These are phyloP conservation scores for Echiichthys vipera DNA, from an alignment of 2,797 vertebrate species.

Conservation along the genomic window DNA sequence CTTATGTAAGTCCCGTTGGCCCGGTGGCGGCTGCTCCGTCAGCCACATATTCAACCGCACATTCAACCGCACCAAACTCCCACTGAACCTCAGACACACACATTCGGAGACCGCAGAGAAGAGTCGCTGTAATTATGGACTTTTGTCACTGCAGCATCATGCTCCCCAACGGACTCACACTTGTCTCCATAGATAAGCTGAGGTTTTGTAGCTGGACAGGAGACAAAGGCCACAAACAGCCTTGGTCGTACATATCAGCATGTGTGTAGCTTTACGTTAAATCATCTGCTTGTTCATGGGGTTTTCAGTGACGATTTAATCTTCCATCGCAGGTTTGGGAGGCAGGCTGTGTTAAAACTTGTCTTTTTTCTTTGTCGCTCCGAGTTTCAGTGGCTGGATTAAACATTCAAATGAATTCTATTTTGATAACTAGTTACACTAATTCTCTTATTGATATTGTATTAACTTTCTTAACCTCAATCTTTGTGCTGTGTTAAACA, in stretches of 20 bases:
- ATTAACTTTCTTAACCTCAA: no score
- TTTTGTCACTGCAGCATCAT: conserved; percentile 30
- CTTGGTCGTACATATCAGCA: background rate
- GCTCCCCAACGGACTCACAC: background rate
- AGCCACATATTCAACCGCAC: conserved; percentile 22
- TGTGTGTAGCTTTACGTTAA: background rate
- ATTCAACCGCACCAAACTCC: conserved; percentile 23
- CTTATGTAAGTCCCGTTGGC: conserved; percentile 57
- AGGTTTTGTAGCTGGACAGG: conserved; percentile 23
- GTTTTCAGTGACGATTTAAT: background rate
- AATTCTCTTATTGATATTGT: no score
- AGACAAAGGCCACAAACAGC: conserved; percentile 34
- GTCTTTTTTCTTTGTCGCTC: background rate
- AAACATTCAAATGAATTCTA: no score
- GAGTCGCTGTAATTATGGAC: conserved; percentile 35
- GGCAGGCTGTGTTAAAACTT: background rate
- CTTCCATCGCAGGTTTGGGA: background rate
- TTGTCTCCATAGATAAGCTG: conserved; percentile 26
- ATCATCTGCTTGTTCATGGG: background rate
- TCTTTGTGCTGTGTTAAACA: no score
- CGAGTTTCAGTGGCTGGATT: background rate
- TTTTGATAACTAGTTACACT: no score
- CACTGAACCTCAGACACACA: conserved; percentile 18
- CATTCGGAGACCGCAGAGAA: background rate
- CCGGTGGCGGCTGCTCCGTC: conserved; percentile 4